Base-by-base conservation (phyloP, 2,113 vertebrate species). In the Crypturellus undulatus region DNA sequence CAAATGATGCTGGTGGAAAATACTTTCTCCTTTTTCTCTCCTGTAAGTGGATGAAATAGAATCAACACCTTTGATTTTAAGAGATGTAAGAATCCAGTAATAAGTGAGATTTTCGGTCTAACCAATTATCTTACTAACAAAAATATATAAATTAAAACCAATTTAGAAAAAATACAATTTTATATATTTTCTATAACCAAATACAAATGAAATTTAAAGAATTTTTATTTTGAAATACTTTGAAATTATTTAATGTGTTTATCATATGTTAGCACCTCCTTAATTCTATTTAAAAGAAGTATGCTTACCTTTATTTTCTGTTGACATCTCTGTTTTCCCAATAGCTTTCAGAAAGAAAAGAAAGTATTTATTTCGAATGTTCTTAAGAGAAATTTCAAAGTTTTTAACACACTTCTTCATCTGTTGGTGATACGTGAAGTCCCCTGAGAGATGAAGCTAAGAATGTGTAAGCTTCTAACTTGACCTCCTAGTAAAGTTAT, bases 261-360 rank as follows among this genome's bases (percentile, higher is more conserved):
- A 2, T 18, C 69, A 6, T 38, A 63, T 77, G 87, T 73, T 28
- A 82, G 12, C 14, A 34, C 40, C 9, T 36, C 17, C 6, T 75
- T 80, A 76, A 32, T 85, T 83, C 30, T 82, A 10, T 36, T 85
- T 62, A 45, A 63, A 83, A 12, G 4, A 90, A 60, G 1, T 34
- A 36, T 60, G 3, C 64, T 88, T 94, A 96, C 92, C 89, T 80
- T 24, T 88, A 51, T 85, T 86, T 83, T 90, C 83, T 84, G 47
- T 30, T 81, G 72, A 56, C 24, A 75, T 60, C 14, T 81, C 60
- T 60, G 42, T 78, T 14, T 59, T 85, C 78, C 75, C 88, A 71
- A 70, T 65, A 84, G 25, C 95, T 96, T 88, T 94, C 40, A 26
- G 34, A 93, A 89, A 9, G 30, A 45, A 93, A 91, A 77, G 1